Evolutionary conservation across 2,888 invertebrate genomes (phyloP).

Genomic region (Andricus quercusramuli): DNA sequence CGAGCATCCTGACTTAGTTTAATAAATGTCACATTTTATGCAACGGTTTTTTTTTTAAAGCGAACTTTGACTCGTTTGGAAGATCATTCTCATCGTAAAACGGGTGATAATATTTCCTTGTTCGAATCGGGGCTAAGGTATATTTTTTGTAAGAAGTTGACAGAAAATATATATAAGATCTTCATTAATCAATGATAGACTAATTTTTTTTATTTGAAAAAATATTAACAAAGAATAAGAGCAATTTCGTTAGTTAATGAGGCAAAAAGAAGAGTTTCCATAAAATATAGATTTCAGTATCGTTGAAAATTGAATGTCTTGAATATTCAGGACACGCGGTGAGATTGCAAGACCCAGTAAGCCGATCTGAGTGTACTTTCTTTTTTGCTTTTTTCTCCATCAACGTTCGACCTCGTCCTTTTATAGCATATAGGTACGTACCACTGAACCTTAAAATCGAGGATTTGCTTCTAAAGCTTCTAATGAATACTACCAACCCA

Average conservation of each 20-base stretch:
- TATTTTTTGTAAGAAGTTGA: no score
- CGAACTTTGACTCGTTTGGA: no score
- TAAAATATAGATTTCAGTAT: background rate
- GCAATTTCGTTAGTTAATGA: background rate
- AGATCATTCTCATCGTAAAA: no score
- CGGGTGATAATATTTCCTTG: no score
- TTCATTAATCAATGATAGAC: background rate
- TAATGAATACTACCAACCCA: background rate
- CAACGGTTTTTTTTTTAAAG: no score
- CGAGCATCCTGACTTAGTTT: no score
- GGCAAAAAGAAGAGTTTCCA: background rate
- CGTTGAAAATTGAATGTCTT: slow-evolving; percentile 3
- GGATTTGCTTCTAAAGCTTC: background rate
- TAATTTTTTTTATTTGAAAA: background rate
- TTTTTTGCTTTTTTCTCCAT: background rate
- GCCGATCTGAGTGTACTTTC: background rate
- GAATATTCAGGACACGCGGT: background rate
- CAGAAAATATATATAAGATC: no score
- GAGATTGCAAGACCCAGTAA: background rate
- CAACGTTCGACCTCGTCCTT: background rate
- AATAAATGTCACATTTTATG: no score
- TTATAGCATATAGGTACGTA: no score
- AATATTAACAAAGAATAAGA: background rate
- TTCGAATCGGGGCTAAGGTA: no score
- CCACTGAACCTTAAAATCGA: background rate